phyloP scores from a whole-genome alignment of 1,140 invertebrate genomes.

The Ptiloglossa arizonensis region DNA sequence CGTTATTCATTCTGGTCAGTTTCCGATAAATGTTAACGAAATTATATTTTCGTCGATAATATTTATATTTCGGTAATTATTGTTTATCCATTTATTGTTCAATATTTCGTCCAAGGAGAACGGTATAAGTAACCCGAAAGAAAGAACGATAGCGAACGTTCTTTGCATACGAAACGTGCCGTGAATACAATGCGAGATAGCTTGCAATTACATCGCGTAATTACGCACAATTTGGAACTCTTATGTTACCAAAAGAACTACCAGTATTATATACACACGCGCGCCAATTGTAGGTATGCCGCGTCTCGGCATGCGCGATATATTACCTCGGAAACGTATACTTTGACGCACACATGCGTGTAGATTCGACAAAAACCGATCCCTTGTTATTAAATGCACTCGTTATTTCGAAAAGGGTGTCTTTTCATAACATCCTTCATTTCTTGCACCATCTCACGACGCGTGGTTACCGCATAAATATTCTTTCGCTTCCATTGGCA shows the following conservation, averaged over 20 bases:
- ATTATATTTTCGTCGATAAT: not conserved
- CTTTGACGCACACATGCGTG: not conserved
- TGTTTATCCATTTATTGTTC: not conserved
- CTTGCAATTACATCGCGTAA: slow-evolving; percentile 47
- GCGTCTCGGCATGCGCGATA: slow-evolving; percentile 25
- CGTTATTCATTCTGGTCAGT: no score
- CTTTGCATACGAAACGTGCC: slow-evolving; percentile 20
- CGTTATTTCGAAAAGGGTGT: not conserved
- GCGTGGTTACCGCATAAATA: not conserved
- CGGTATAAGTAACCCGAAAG: not conserved
- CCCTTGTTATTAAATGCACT: slow-evolving; percentile 13
- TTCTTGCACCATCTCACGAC: not conserved
- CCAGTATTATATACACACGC: not conserved
- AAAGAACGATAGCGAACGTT: slow-evolving; percentile 10
- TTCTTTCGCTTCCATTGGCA: not conserved
- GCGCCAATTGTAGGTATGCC: not conserved
- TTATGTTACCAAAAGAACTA: slow-evolving; percentile 13
- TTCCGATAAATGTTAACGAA: not conserved
- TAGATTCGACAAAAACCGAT: slow-evolving; percentile 10
- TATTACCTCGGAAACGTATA: not conserved
- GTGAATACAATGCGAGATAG: slow-evolving; percentile 4
- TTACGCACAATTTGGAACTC: slow-evolving; percentile 52
- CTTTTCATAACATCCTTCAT: slow-evolving; percentile 6
- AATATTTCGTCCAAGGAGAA: not conserved
- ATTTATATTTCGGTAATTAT: not conserved